Percentiles rank a stretch among this genome's conserved stretches.
These are phyloP conservation scores for Cavia porcellus DNA, from an alignment of 2,113 vertebrate genomes.

Conservation along the genomic window DNA sequence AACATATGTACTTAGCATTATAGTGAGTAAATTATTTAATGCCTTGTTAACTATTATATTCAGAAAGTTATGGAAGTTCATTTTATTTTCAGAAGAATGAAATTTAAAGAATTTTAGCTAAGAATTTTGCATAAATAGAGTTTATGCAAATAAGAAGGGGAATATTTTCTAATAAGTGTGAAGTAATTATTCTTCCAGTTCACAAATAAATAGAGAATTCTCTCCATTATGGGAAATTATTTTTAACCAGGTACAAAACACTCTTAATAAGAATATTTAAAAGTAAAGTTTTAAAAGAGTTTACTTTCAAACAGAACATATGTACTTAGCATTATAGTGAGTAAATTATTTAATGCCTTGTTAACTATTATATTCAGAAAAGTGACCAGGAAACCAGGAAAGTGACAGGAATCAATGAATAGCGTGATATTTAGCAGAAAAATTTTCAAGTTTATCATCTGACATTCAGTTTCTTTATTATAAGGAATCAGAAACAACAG, in stretches of 20 bases:
- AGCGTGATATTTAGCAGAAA: not conserved
- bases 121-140: too few species aligned
- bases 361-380: not conserved
- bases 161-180: too few species aligned
- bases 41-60: not conserved
- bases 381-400: not conserved
- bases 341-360: not conserved
- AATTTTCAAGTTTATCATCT: not conserved
- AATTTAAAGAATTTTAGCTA: not conserved
- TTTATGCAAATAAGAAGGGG: too few species aligned
- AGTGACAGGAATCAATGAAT: not conserved
- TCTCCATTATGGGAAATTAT: too few species aligned
- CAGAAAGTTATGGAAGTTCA: not conserved
- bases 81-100: not conserved
- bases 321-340: not conserved
- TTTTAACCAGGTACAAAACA: not conserved
- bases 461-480: constrained; percentile 15
- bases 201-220: too few species aligned
- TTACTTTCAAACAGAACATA: not conserved
- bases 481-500: not conserved
- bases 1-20: not conserved
- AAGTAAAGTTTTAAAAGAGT: not conserved
- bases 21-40: not conserved
- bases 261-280: not conserved
- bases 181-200: too few species aligned